Evolutionary conservation across 1,140 invertebrate genomes (phyloP), one percentile per base, ranked within the genome.

Genomic region (Cotesia chilonis): DNA sequence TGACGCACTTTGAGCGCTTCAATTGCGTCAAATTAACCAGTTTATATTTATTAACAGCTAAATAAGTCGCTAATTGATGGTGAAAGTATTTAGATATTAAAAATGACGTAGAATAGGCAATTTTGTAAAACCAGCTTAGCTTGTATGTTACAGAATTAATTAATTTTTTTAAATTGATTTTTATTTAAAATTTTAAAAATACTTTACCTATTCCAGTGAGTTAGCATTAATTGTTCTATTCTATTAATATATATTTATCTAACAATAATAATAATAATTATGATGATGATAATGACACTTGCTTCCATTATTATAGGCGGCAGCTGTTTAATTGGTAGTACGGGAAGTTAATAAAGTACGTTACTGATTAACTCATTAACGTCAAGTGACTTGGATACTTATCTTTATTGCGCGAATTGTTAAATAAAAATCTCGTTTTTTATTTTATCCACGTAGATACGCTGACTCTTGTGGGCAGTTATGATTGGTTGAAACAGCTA

Each of bases 1-100:
- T 78, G 75, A 78, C 77, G 77, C 74, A 78, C 74, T 75, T 76
- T 70, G 73, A 74, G 37, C 70, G 60, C 63, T 47, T 65, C 66
- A 64, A 68, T 59, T 20, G 17, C 63, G 41, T 61, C 28, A 70
- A 74, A 47, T 60, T 68, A 47, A 61, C 61, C 70, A 63, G 41
- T 47, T 35, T 63, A 71, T 54, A 66, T 28, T 37, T 17, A 17
- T 63, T 12, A n/a, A 63, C 7, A 38, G 10, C 36, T 4, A 63
- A 47, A 70, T 5, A 38, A 59, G 59, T 9, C 6, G 6, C 0
- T 47, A 9, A 47, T 47, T 47, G 41, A 47, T 54, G 47, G 20
- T 54, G 55, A 54, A 57, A 68, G 20, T 37, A 55, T 2, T n/a
- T 1, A 57, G 4, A 59, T 28, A 20, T 28, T 28, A 5, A 59